Base-by-base conservation (phyloP, 2,797 vertebrate genomes). In the Erpetoichthys calabaricus region DNA sequence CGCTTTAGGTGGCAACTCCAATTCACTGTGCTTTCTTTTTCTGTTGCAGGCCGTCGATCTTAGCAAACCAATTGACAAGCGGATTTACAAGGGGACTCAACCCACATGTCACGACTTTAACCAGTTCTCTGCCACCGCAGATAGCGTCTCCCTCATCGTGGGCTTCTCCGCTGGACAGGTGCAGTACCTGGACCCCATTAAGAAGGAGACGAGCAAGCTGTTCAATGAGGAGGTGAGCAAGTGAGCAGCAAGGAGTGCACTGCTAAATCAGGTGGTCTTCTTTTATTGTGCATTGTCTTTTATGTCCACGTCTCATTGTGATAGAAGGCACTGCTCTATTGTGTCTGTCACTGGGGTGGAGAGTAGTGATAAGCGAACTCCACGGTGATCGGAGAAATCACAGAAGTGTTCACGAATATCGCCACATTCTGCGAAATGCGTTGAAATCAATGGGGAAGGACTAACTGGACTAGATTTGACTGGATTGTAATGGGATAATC, bases 81-180 rank as follows among this genome's bases (percentile, higher is more conserved):
- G 90, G 44, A 92, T 94, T 72, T 94, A 94, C 67, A 94, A 92
- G 68, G 91, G 91, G 46, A 92, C 91, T 1, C 90, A 92, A 77
- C 91, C 91, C 1, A 91, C 90, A 2, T 94, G 91, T 67, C 91
- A 94, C 2, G 90, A 94, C 73, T 92, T 94, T 70, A 94, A 92
- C 76, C 90, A 92, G 80, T 87, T 88, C 75, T 91, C 90, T 0
- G 90, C 90, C 51, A 87, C 86, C 1, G 80, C 87, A 0, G 90
- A 92, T 73, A 92, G 86, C 8, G 89, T 92, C 3, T 85, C 88
- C 2, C 86, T 94, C 56, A 81, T 94, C 45, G 90, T 9, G 6
- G 90, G 90, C 3, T 92, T 94, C 75, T 92, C 91, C 0, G 90
- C 91, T 0, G 90, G 90, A 7, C 91, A 92, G 67, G 90, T 92